Percentiles rank a stretch among this genome's conserved stretches.
Evolutionary conservation across 2,888 invertebrate species (phyloP).

Genomic region (Petrolisthes cinctipes): DNA sequence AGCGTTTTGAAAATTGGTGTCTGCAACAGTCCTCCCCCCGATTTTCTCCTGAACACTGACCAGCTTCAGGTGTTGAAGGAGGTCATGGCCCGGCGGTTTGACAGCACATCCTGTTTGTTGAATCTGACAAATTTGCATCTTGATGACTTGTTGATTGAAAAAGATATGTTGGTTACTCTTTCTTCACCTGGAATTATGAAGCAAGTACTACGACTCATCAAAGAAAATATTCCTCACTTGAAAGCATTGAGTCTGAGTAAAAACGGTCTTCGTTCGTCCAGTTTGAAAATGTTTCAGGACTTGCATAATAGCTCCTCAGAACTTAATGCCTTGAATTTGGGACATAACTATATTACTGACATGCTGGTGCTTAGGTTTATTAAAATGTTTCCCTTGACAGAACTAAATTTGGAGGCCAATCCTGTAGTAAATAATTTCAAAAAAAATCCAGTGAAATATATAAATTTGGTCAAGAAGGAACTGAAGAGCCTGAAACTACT

Average conservation of each 20-base stretch:
- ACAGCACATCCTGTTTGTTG: conserved; percentile 25
- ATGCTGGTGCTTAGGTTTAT: conserved; percentile 27
- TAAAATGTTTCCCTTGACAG: conserved; percentile 52
- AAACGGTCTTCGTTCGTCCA: conserved; percentile 27
- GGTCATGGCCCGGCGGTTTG: conserved; percentile 33
- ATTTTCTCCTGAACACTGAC: conserved; percentile 43
- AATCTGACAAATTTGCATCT: conserved; percentile 48
- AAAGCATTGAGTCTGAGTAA: conserved; percentile 47
- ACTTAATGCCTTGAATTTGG: conserved; percentile 44
- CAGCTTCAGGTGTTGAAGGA: conserved; percentile 43
- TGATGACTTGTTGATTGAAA: conserved; percentile 38
- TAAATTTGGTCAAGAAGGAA: conserved; percentile 27
- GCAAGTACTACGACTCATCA: conserved; percentile 44
- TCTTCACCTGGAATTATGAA: conserved; percentile 32
- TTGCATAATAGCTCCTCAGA: conserved; percentile 31
- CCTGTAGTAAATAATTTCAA: conserved; percentile 36
- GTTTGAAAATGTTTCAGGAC: conserved; percentile 14
- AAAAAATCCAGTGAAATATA: conserved; percentile 42
- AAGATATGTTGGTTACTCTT: conserved; percentile 49
- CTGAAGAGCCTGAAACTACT: conserved; percentile 34
- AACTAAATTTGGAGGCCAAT: conserved; percentile 48
- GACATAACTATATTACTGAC: conserved; percentile 42
- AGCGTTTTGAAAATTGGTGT: conserved; percentile 37
- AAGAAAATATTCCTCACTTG: conserved; percentile 49
- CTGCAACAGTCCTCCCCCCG: conserved; percentile 10